phyloP scores from a whole-genome alignment of 2,113 vertebrate genomes.

The Microcebus lehilahytsara region DNA sequence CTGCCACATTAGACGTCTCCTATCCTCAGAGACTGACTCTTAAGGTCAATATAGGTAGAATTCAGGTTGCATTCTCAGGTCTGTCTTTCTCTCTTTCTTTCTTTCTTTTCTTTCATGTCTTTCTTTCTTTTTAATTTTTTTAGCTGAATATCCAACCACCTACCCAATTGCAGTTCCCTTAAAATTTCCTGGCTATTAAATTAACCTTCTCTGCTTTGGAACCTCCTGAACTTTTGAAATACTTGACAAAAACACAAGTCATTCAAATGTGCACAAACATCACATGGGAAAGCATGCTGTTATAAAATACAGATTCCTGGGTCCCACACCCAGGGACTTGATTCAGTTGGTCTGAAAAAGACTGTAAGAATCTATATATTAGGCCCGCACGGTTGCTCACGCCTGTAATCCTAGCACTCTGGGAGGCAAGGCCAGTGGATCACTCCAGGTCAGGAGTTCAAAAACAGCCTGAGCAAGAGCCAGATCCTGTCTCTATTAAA shows the following conservation, averaged over 20 bases:
- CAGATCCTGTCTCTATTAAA: too few relatives aligned
- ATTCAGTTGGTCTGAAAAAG: background rate
- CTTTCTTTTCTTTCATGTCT: too few relatives aligned
- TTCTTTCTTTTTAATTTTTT: too few relatives aligned
- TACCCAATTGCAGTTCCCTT: background rate
- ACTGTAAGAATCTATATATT: background rate
- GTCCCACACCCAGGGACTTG: background rate
- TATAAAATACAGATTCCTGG: background rate
- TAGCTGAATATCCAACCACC: background rate
- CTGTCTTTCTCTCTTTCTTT: background rate
- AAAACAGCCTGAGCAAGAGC: too few relatives aligned
- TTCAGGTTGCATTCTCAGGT: background rate
- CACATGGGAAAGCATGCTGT: background rate
- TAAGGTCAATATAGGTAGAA: background rate
- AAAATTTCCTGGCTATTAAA: background rate
- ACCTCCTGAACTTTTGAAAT: background rate
- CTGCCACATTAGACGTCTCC: background rate
- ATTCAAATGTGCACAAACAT: background rate
- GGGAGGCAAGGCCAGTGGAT: too few relatives aligned
- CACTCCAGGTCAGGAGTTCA: too few relatives aligned
- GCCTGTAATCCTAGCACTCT: too few relatives aligned
- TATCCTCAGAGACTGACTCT: background rate
- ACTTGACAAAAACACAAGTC: background rate
- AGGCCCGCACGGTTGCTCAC: too few relatives aligned
- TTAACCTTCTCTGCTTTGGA: background rate